Conservation (phyloP, 2,113 vertebrate species). For the Notarius lentiginosus region DNA sequence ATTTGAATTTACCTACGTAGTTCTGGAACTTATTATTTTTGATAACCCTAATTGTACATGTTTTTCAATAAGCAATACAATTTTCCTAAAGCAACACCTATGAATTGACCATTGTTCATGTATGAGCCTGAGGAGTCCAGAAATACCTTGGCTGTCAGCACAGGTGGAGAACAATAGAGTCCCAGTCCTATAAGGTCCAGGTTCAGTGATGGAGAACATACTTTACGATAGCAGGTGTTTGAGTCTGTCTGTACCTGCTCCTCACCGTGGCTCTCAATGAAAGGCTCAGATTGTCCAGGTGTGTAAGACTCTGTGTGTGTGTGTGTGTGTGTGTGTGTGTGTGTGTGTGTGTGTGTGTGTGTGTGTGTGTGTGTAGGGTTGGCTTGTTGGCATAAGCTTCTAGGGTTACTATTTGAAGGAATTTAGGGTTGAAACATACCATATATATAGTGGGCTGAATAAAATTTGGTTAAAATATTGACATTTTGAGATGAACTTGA, state of each 20-base stretch:
- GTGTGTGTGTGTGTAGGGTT: constrained; percentile 54
- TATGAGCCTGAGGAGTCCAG: constrained; percentile 67
- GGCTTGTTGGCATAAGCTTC: constrained; percentile 53
- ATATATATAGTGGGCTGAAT: constrained; percentile 34
- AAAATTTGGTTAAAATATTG: background rate
- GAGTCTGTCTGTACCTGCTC: constrained; percentile 73
- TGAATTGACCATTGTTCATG: constrained; percentile 75
- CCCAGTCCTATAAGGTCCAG: constrained; percentile 74
- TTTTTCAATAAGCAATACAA: constrained; percentile 43
- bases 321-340: constrained; percentile 48
- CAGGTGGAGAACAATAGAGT: constrained; percentile 69
- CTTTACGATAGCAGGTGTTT: constrained; percentile 78
- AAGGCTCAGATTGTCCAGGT: constrained; percentile 73
- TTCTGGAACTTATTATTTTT: background rate
- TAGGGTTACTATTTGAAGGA: constrained; percentile 69
- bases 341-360: constrained; percentile 55
- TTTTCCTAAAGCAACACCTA: constrained; percentile 60
- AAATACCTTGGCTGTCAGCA: constrained; percentile 75
- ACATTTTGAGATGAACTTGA: background rate
- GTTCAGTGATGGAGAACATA: constrained; percentile 79
- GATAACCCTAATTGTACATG: background rate
- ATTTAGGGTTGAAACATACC: constrained; percentile 59
- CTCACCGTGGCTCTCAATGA: constrained; percentile 71
- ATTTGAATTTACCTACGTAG: background rate
- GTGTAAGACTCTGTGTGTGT: constrained; percentile 51